A percentile compares a stretch with the other conserved stretches of the same genome.
Conservation (phyloP, 2,888 invertebrate species). For the Drosophila suboccidentalis region DNA sequence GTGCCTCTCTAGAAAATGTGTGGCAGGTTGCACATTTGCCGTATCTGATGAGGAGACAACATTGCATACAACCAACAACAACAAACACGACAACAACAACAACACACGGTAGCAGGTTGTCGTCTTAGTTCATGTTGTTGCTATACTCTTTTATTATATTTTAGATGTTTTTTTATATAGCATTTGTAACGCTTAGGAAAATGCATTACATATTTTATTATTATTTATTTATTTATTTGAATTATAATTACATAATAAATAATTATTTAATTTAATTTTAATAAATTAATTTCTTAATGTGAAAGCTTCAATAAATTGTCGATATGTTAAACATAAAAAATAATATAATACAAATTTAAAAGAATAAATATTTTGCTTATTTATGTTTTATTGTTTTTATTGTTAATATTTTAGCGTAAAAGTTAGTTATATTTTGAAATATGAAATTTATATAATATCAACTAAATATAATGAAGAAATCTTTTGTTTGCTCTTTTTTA, state of each 20-base stretch:
- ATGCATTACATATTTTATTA: neutral
- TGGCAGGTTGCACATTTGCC: constrained; percentile 68
- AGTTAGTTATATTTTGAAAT: too few relatives aligned
- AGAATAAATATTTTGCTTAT: too few relatives aligned
- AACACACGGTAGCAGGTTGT: constrained; percentile 29
- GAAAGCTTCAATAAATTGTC: too few relatives aligned
- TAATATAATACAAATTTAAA: too few relatives aligned
- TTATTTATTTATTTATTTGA: constrained; percentile 1
- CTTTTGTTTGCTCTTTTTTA: too few relatives aligned
- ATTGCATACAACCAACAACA: constrained; percentile 28
- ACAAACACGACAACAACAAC: constrained; percentile 9
- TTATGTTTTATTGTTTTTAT: too few relatives aligned
- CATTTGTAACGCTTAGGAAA: constrained; percentile 10
- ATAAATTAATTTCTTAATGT: too few relatives aligned
- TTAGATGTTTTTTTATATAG: constrained; percentile 9
- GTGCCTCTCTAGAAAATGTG: constrained; percentile 38
- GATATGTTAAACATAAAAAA: too few relatives aligned
- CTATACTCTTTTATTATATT: constrained; percentile 2
- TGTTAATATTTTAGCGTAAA: too few relatives aligned
- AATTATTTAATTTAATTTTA: too few relatives aligned
- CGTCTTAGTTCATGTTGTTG: neutral
- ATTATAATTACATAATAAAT: neutral
- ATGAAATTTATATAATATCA: too few relatives aligned
- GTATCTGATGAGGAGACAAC: constrained; percentile 42
- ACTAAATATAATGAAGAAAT: too few relatives aligned